Percentiles rank a stretch among this genome's conserved stretches.
phyloP scores from a whole-genome alignment of 2,797 vertebrate species.

The Macrochelys suwanniensis region DNA sequence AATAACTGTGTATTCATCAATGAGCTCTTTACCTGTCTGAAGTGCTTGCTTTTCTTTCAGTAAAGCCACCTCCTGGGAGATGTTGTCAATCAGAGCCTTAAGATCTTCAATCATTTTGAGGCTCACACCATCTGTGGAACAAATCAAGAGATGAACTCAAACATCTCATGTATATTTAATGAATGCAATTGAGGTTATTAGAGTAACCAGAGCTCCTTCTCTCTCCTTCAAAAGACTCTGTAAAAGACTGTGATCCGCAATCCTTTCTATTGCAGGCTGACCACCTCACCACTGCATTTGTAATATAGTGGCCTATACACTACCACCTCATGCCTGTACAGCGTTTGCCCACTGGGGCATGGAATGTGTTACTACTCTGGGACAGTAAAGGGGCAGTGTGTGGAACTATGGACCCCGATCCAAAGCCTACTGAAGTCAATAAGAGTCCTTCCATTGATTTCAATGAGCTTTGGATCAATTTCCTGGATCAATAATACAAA shows the following conservation, averaged over 20 bases:
- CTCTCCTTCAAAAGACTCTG: neutral
- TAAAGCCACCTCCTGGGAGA: conserved; percentile 89
- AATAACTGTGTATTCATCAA: neutral
- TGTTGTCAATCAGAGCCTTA: conserved; percentile 87
- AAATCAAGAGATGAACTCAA: conserved; percentile 12
- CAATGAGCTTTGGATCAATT: neutral
- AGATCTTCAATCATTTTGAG: conserved; percentile 86
- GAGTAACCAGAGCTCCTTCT: neutral
- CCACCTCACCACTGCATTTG: neutral
- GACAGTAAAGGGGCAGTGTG: neutral
- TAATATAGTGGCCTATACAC: neutral
- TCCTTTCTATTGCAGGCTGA: neutral
- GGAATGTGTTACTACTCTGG: neutral
- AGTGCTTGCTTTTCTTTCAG: conserved; percentile 94
- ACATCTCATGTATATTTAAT: fast-evolving
- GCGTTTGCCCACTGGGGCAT: neutral
- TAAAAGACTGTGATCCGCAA: neutral
- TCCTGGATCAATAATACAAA: neutral
- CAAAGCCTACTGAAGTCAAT: neutral
- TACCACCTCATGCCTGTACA: neutral
- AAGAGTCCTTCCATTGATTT: neutral
- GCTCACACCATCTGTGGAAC: conserved; percentile 77
- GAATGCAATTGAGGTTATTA: neutral
- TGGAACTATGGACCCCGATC: neutral
- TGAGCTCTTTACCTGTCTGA: conserved; percentile 86